These are phyloP conservation scores for Ephydatia muelleri DNA, from an alignment of 37 sponge, comb jelly and placozoan genomes.

Conservation along the genomic window DNA sequence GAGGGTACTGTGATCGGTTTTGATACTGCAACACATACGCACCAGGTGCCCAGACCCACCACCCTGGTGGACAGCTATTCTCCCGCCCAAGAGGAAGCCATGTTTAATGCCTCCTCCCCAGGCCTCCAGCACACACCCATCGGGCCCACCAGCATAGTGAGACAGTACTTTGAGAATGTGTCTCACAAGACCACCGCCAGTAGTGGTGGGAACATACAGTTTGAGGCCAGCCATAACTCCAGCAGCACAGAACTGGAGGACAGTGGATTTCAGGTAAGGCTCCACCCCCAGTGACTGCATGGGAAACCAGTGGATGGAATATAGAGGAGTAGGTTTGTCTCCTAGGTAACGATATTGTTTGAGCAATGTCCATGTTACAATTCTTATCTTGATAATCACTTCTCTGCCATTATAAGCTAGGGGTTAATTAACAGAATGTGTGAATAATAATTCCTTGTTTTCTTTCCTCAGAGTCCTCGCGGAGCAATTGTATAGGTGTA, in stretches of 20 bases:
- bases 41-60: not conserved
- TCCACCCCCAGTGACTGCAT: no score
- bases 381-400: no score
- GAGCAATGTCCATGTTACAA: no score
- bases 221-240: not conserved
- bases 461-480: not conserved
- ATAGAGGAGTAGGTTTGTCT: not conserved
- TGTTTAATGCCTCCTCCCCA: not conserved
- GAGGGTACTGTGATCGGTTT: not conserved
- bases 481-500: not conserved
- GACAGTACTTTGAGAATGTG: slow-evolving; percentile 48
- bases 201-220: not conserved
- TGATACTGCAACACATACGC: not conserved
- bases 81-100: not conserved
- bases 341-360: not conserved
- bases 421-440: no score
- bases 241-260: slow-evolving; percentile 16
- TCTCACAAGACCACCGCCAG: not conserved
- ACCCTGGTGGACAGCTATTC: not conserved
- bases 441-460: not conserved
- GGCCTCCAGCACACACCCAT: slow-evolving; percentile 4
- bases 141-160: not conserved
- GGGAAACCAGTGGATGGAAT: not conserved
- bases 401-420: no score
- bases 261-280: slow-evolving; percentile 25